Evolutionary conservation across 1,140 invertebrate genomes (phyloP).

Genomic region (Ectropis grisescens): DNA sequence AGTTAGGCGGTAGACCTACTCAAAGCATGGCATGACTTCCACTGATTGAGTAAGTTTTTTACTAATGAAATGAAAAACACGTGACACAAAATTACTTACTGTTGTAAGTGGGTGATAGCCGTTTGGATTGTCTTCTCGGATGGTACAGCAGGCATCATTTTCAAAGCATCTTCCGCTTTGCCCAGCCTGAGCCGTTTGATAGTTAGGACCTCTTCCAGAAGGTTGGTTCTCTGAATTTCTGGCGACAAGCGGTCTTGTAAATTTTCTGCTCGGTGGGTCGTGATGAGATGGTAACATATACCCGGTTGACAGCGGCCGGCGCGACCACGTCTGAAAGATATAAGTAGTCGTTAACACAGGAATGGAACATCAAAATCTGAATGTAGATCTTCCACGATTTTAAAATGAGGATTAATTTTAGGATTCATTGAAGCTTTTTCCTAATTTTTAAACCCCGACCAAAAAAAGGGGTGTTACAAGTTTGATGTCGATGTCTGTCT

Average conservation of each 20-base stretch:
- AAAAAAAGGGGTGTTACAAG: no score
- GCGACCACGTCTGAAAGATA: slow-evolving; percentile 75
- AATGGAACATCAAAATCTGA: no score
- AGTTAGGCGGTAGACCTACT: no score
- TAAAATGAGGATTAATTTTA: no score
- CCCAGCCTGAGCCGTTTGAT: slow-evolving; percentile 80
- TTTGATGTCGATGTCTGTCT: no score
- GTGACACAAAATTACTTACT: no score
- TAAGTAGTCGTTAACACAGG: no score
- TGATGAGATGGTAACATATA: slow-evolving; percentile 84
- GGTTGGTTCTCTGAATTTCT: slow-evolving; percentile 73
- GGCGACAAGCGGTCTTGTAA: slow-evolving; percentile 71
- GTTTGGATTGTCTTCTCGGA: slow-evolving; percentile 72
- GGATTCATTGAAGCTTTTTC: no score
- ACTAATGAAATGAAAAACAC: no score
- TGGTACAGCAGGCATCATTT: slow-evolving; percentile 79
- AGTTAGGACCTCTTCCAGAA: slow-evolving; percentile 76
- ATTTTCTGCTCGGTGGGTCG: slow-evolving; percentile 46
- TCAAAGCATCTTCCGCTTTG: slow-evolving; percentile 74
- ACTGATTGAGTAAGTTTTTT: no score
- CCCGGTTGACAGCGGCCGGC: slow-evolving; percentile 83
- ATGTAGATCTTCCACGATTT: background rate
- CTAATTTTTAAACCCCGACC: no score
- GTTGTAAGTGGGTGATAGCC: slow-evolving; percentile 71
- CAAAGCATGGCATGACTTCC: no score